Percentiles rank a stretch among this genome's conserved stretches.
phyloP scores from a whole-genome alignment of 2,888 invertebrate species.

The Tromatobia lineatoria region DNA sequence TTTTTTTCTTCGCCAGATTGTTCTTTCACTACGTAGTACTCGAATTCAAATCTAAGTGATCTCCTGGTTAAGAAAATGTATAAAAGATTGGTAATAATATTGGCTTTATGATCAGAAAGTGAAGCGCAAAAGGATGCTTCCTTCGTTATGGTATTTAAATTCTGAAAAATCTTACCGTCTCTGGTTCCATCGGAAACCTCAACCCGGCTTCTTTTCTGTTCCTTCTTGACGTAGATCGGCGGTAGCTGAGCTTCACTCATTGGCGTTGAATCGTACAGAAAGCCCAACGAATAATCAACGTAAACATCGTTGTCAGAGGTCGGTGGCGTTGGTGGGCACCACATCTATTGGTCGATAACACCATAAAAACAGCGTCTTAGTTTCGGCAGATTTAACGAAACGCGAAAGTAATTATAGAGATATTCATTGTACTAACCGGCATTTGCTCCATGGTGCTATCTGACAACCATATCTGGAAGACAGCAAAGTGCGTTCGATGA shows the following conservation, averaged over 20 bases:
- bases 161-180: conserved; percentile 83
- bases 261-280: conserved; percentile 92
- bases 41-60: too few relatives aligned
- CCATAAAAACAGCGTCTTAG: neutral
- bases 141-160: too few relatives aligned
- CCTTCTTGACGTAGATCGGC: conserved; percentile 92
- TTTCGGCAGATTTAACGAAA: neutral
- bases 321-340: conserved; percentile 99
- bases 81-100: too few relatives aligned
- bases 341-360: conserved; percentile 89
- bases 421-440: conserved; percentile 90
- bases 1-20: too few relatives aligned
- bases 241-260: conserved; percentile 94
- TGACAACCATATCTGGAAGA: conserved; percentile 92
- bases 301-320: conserved; percentile 97
- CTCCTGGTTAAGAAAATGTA: too few relatives aligned
- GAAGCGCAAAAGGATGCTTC: too few relatives aligned
- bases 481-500: conserved; percentile 71
- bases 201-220: conserved; percentile 90
- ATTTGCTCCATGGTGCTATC: conserved; percentile 90
- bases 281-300: conserved; percentile 93
- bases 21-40: too few relatives aligned
- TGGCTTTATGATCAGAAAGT: too few relatives aligned
- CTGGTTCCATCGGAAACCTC: conserved; percentile 87
- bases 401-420: conserved; percentile 8